Evolutionary conservation across 2,888 invertebrate species (phyloP), one percentile per base, ranked within the genome.

Genomic region (Ectemnius continuus): DNA sequence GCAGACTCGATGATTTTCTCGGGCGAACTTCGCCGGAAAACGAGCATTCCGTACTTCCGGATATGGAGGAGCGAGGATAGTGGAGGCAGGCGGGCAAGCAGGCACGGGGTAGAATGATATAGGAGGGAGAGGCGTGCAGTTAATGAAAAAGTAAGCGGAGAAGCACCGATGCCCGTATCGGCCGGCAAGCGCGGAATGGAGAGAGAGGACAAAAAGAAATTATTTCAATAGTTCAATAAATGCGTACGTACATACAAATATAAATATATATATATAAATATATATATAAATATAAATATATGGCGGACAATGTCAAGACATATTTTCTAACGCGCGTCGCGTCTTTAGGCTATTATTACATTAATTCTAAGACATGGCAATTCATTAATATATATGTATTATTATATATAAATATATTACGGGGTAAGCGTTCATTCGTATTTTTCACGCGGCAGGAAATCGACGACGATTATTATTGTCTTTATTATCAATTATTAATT

Each of bases 361-460:
- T 85, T 86, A 87, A 87, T 84, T 85, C 85, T 87, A 88, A 86
- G 85, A 85, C 85, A 87, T 87, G 85, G 87, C 85, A 85, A 89
- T 88, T 87, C 88, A 88, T 88, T 86, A 85, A 87, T 87, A 86
- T 85, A 87, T 86, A 36, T 36, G 81, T 81, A 88, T 87, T 84
- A 85, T 84, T 85, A 86, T 87, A 86, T 36, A 36, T 36, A 36
- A 36, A 36, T 87, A 87, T 86, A 16, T 16, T 87, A 88, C 85
- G 85, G 84, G 85, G 86, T 89, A 89, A 89, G 89, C 89, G 89
- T 89, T 90, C 89, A 89, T 89, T 89, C 89, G 88, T 89, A 90
- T 90, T 90, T 90, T 89, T 90, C 88, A 88, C 85, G 87, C 85
- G 84, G 88, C 88, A 89, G 89, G 88, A 86, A 88, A 89, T 89